Evolutionary conservation across 64 coral and sea anemone species (phyloP), one percentile per base, ranked within the genome.

Genomic region (Pocillopora damicornis): DNA sequence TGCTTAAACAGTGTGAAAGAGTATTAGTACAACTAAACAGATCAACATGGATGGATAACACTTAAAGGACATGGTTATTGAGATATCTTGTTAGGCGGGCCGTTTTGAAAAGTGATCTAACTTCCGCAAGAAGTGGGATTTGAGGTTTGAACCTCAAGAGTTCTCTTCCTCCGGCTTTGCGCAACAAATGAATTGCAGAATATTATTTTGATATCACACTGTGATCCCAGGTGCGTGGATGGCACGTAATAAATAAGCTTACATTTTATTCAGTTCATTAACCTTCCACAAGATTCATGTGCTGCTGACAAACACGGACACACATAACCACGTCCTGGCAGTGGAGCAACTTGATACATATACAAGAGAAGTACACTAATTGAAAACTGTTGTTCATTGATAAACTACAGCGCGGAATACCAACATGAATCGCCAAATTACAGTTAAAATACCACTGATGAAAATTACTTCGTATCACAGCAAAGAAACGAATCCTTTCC

Each of bases 1-100:
- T 82, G 60, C 61, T 82, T 17, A 17, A 13, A 82, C 79, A 65
- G 79, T 82, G 10, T 34, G 79, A 61, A 64, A 63, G 60, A 9
- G 60, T 30, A 65, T 82, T 65, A 62, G 30, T 25, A 20, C n/a
- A 13, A 34, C 13, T 65, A 82, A 82, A 64, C 13, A 64, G 15
- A 64, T 34, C 64, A 79, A 82, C 63, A 82, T 13, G 42, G 42
- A 65, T 81, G 79, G 13, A 9, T 61, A 81, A 30, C 18, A 62
- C 7, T 64, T 8, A 0, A 23, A 71, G 12, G 9, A 11, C 11
- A 10, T 23, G 20, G n/a, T 11, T 20, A 23, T 5, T 9, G 25
- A 71, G 5, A 18, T n/a, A 71, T 22, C 22, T 9, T 5, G 22
- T 63, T 63, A 15, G 4, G 61, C 16, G 12, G 61, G 13, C 35